phyloP scores from a whole-genome alignment of 1,140 invertebrate genomes.

The Meloidogyne hapla region DNA sequence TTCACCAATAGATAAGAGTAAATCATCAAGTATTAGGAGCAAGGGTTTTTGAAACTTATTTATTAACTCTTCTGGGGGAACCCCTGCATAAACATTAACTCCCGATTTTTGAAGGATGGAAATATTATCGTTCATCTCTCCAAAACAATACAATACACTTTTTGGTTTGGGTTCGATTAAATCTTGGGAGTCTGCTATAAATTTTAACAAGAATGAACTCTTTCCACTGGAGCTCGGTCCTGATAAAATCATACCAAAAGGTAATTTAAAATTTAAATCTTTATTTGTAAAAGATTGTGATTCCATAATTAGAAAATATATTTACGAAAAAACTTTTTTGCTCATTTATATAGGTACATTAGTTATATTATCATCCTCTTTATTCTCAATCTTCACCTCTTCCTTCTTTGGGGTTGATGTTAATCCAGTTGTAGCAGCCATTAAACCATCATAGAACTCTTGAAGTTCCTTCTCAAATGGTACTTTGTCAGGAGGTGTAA shows the following conservation, averaged over 20 bases:
- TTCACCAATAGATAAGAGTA: slow-evolving; percentile 10
- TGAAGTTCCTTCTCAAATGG: not conserved
- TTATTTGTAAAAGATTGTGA: not conserved
- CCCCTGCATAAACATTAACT: slow-evolving; percentile 17
- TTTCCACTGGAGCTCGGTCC: slow-evolving; percentile 15
- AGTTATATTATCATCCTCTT: not conserved
- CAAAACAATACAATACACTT: slow-evolving; percentile 17
- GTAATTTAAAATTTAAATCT: slow-evolving; percentile 23
- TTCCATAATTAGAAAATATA: slow-evolving; percentile 3
- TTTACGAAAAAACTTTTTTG: not conserved
- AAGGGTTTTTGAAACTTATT: not conserved
- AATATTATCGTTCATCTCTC: slow-evolving; percentile 17
- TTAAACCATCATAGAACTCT: slow-evolving; percentile 7
- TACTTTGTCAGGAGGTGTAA: not conserved
- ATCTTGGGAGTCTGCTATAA: slow-evolving; percentile 20
- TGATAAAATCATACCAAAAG: slow-evolving; percentile 19
- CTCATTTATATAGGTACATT: not conserved
- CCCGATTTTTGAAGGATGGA: slow-evolving; percentile 23
- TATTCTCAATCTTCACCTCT: too few relatives aligned
- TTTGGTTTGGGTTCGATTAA: not conserved
- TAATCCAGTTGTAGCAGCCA: not conserved
- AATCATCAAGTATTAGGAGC: slow-evolving; percentile 19
- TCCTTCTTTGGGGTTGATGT: not conserved
- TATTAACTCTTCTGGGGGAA: slow-evolving; percentile 20
- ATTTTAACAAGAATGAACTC: slow-evolving; percentile 23